phyloP scores from a whole-genome alignment of 2,888 invertebrate species.

The Diadegma fenestrale region DNA sequence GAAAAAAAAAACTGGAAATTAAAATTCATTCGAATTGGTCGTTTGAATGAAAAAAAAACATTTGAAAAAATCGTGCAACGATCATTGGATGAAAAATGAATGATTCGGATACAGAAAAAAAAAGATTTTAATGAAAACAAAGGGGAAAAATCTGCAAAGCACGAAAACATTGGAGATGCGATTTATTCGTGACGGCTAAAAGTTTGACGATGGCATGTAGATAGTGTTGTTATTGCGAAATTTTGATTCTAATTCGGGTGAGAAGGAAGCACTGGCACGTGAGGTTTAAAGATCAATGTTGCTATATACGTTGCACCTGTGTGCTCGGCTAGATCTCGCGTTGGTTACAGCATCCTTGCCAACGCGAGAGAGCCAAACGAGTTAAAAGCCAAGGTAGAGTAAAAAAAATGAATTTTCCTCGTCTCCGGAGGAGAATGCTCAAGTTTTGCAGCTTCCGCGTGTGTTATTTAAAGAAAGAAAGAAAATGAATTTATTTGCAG shows the following conservation, averaged over 20 bases:
- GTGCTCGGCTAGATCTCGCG: conserved; percentile 23
- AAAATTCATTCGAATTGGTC: too few species aligned
- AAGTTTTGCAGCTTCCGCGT: conserved; percentile 27
- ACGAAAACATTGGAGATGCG: neutral
- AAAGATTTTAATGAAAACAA: neutral
- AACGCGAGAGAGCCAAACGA: conserved; percentile 40
- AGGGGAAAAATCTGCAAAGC: neutral
- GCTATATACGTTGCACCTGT: conserved; percentile 20
- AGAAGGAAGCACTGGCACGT: conserved; percentile 51
- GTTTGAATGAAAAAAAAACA: too few species aligned
- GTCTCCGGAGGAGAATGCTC: conserved; percentile 20
- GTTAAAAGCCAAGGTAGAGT: conserved; percentile 60
- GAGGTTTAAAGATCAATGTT: conserved; percentile 44
- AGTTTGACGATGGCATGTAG: neutral
- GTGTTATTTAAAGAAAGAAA: neutral
- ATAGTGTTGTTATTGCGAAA: conserved; percentile 47
- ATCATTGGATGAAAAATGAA: too few species aligned
- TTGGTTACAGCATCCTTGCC: conserved; percentile 38
- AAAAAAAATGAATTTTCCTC: conserved; percentile 30
- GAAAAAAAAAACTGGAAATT: neutral
- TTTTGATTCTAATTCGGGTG: conserved; percentile 61
- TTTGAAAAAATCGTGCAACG: too few species aligned
- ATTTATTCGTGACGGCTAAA: neutral
- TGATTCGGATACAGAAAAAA: neutral
- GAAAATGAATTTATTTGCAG: neutral